Conservation (phyloP, 2,797 vertebrate species). For the Lutjanus argentimaculatus region DNA sequence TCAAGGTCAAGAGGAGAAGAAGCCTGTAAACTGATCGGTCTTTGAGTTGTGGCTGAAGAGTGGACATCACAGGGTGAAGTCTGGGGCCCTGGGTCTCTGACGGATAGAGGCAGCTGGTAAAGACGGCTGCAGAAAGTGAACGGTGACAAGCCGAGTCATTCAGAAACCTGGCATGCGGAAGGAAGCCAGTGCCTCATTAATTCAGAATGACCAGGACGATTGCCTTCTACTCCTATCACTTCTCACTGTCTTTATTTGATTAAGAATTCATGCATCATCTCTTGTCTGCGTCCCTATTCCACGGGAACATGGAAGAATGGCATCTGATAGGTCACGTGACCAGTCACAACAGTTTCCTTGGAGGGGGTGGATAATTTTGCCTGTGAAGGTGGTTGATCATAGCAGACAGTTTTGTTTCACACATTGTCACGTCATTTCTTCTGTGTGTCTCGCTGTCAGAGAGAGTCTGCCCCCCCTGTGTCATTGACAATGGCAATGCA, state of each 20-base stretch:
- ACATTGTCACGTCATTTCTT: slow-evolving; percentile 71
- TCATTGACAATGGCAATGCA: slow-evolving; percentile 15
- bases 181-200: slow-evolving; percentile 66
- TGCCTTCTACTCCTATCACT: slow-evolving; percentile 68
- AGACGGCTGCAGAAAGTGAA: slow-evolving; percentile 30
- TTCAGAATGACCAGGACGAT: slow-evolving; percentile 64
- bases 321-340: slow-evolving; percentile 54
- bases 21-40: slow-evolving; percentile 8
- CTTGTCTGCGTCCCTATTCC: slow-evolving; percentile 50
- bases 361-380: slow-evolving; percentile 42
- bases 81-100: neutral
- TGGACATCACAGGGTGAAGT: neutral
- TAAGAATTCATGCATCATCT: slow-evolving; percentile 77
- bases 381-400: slow-evolving; percentile 69
- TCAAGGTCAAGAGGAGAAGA: slow-evolving; percentile 57
- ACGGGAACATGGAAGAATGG: slow-evolving; percentile 35
- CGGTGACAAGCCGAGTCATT: slow-evolving; percentile 64
- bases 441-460: slow-evolving; percentile 55
- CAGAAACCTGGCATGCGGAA: slow-evolving; percentile 64
- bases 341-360: slow-evolving; percentile 47
- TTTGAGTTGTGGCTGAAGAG: slow-evolving; percentile 17
- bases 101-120: slow-evolving; percentile 2
- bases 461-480: slow-evolving; percentile 4
- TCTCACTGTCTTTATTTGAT: slow-evolving; percentile 75
- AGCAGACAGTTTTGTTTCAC: slow-evolving; percentile 74